Percentiles rank a stretch among this genome's conserved stretches.
These are phyloP conservation scores for Poecilus cupreus DNA, from an alignment of 2,888 invertebrate genomes.

Conservation along the genomic window DNA sequence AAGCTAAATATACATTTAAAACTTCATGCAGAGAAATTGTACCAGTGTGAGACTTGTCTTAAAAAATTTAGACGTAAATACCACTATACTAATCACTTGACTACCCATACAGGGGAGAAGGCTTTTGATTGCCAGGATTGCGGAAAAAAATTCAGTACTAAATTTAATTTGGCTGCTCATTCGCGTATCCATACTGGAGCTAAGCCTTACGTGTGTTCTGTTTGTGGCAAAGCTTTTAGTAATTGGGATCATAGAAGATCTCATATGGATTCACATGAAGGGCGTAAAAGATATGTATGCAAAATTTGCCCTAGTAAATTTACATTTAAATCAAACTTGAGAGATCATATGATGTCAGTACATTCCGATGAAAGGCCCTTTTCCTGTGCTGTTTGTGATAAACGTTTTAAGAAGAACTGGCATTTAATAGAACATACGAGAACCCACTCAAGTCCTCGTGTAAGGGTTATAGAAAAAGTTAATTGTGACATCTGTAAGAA, in stretches of 20 bases:
- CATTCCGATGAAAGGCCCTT: neutral
- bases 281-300: neutral
- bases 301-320: neutral
- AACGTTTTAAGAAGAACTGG: neutral
- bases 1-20: neutral
- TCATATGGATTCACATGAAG: neutral
- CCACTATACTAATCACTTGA: no score
- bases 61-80: no score
- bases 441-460: no score
- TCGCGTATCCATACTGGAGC: neutral
- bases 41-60: no score
- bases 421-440: neutral
- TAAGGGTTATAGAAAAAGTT: neutral
- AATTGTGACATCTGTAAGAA: neutral
- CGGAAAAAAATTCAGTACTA: neutral
- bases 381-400: neutral
- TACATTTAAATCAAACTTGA: neutral
- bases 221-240: neutral
- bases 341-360: neutral
- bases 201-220: neutral
- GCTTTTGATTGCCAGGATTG: neutral
- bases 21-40: no score
- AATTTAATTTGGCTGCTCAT: neutral
- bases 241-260: neutral
- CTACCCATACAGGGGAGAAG: neutral